These are phyloP conservation scores for Anguilla marmorata DNA, from an alignment of 2,797 vertebrate genomes.

Conservation along the genomic window DNA sequence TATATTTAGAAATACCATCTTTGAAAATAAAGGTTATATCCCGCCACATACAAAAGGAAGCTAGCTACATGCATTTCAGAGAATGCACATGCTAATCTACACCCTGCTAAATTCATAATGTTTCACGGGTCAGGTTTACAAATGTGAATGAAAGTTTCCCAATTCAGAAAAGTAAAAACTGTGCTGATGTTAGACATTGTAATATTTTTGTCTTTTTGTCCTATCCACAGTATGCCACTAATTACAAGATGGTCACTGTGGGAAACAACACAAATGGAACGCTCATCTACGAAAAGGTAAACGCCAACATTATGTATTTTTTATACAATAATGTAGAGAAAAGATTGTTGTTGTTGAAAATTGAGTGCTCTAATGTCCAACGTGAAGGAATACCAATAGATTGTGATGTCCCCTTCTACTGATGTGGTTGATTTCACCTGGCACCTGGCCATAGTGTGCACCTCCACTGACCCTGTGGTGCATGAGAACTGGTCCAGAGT, in stretches of 20 bases:
- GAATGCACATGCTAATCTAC: constrained; percentile 34
- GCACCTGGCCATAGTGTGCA: too few relatives aligned
- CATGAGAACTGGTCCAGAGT: too few relatives aligned
- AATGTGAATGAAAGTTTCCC: neutral
- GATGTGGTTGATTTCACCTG: too few relatives aligned
- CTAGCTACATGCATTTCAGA: neutral
- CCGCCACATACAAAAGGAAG: neutral
- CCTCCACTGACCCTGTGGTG: too few relatives aligned
- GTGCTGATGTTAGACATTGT: neutral
- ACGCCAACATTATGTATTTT: neutral
- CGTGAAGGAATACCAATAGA: too few relatives aligned
- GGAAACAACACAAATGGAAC: constrained; percentile 82
- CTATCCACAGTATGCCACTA: constrained; percentile 83
- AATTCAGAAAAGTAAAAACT: neutral
- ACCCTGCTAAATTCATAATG: neutral
- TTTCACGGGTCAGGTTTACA: neutral
- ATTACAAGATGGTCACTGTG: constrained; percentile 73
- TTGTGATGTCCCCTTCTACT: too few relatives aligned
- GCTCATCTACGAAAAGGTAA: constrained; percentile 81
- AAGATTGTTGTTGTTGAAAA: too few relatives aligned
- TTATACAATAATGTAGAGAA: neutral
- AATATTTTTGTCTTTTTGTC: constrained; percentile 33
- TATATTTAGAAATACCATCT: too few relatives aligned
- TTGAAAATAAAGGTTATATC: too few relatives aligned
- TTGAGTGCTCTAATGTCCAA: too few relatives aligned